A percentile compares a stretch with the other conserved stretches of the same genome.
These are phyloP conservation scores for Chalcis sispes DNA, from an alignment of 2,888 invertebrate genomes.

Conservation along the genomic window DNA sequence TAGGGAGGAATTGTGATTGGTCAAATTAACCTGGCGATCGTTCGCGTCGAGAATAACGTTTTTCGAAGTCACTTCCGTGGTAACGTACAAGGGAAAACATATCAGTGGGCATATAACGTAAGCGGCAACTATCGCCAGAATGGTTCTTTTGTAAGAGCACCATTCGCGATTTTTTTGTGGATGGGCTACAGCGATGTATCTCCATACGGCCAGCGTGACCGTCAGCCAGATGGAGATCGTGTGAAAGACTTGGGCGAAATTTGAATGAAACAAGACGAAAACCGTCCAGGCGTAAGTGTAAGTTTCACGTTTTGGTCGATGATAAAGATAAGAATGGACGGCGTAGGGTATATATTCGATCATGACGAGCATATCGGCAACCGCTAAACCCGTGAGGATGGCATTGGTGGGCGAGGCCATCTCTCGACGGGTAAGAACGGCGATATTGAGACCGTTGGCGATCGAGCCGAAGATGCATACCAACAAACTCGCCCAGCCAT, in stretches of 20 bases:
- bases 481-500: conserved; percentile 90
- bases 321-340: conserved; percentile 85
- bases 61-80: conserved; percentile 82
- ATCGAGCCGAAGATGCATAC: conserved; percentile 94
- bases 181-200: conserved; percentile 90
- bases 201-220: conserved; percentile 94
- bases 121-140: conserved; percentile 82
- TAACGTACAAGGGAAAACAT: conserved; percentile 89
- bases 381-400: conserved; percentile 92
- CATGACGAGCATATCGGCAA: conserved; percentile 96
- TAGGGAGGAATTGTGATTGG: conserved; percentile 68
- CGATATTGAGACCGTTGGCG: conserved; percentile 94
- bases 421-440: conserved; percentile 91
- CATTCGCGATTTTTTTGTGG: conserved; percentile 88
- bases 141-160: conserved; percentile 89
- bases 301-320: conserved; percentile 77
- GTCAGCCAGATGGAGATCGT: conserved; percentile 96
- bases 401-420: conserved; percentile 95
- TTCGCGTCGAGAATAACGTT: conserved; percentile 69
- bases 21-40: conserved; percentile 78
- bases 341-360: conserved; percentile 95
- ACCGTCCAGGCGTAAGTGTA: conserved; percentile 86
- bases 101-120: conserved; percentile 90
- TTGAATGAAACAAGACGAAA: conserved; percentile 92
- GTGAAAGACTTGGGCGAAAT: conserved; percentile 91